Percentiles rank a stretch among this genome's conserved stretches.
These are phyloP conservation scores for Trachelus stipa DNA, from an alignment of 2,888 invertebrate genomes.

Conservation along the genomic window DNA sequence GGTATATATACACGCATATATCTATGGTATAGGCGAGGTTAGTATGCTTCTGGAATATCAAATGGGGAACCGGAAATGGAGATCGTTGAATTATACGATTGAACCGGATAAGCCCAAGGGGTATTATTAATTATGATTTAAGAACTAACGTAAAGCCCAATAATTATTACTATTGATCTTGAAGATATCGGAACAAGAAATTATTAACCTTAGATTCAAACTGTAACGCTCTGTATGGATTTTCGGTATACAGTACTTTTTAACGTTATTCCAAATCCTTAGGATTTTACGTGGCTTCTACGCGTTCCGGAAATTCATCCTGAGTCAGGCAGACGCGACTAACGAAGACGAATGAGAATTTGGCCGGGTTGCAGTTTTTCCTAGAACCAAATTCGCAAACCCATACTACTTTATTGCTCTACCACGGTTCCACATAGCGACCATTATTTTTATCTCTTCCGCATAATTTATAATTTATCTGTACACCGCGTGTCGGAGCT, in stretches of 20 bases:
- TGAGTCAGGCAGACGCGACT: conserved; percentile 24
- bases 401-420: conserved; percentile 13
- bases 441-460: conserved; percentile 54
- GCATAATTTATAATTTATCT: conserved; percentile 54
- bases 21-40: neutral
- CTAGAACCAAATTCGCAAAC: conserved; percentile 25
- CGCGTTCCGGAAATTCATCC: neutral
- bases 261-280: neutral
- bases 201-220: neutral
- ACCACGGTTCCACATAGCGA: neutral
- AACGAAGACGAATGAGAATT: conserved; percentile 47
- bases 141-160: neutral
- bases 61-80: neutral
- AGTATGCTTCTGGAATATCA: neutral
- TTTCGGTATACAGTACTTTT: neutral
- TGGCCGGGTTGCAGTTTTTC: conserved; percentile 22
- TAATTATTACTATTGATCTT: neutral
- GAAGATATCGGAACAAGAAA: neutral
- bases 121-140: neutral
- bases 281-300: neutral
- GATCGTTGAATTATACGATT: neutral
- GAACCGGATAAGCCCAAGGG: neutral
- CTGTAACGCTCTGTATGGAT: neutral
- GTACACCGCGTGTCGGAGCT: conserved; percentile 24
- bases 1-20: neutral